phyloP scores from a whole-genome alignment of 1,140 invertebrate genomes.

The Drosophila kepulauana region DNA sequence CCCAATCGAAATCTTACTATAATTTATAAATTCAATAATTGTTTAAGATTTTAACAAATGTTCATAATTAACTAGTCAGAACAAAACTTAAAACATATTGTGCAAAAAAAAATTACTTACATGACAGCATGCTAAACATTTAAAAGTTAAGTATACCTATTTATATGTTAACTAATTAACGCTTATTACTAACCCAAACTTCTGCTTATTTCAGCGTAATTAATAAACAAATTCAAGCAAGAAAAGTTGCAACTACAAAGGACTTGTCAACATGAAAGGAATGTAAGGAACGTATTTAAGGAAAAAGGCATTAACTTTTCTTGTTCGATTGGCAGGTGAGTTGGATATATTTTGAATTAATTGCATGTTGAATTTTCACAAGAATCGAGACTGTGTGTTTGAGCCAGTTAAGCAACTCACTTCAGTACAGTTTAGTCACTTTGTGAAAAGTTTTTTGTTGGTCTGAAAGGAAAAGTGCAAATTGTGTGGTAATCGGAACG shows the following conservation, averaged over 20 bases:
- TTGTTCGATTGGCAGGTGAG: constrained; percentile 4
- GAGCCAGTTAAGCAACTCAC: neutral
- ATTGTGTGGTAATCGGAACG: constrained; percentile 70
- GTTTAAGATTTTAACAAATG: too few species aligned
- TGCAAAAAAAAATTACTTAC: too few species aligned
- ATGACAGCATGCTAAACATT: too few species aligned
- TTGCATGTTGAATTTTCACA: neutral
- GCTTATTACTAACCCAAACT: neutral
- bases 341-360: constrained; percentile 6
- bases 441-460: constrained; percentile 14
- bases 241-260: neutral
- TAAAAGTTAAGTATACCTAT: neutral
- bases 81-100: too few species aligned
- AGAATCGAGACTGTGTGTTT: neutral
- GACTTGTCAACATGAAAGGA: neutral
- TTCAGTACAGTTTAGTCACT: neutral
- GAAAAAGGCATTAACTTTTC: neutral
- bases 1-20: too few species aligned
- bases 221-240: neutral
- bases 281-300: neutral
- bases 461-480: constrained; percentile 63
- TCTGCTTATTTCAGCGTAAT: neutral
- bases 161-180: neutral
- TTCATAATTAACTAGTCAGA: too few species aligned
- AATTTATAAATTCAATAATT: too few species aligned